Conservation (phyloP, 1,140 invertebrate genomes). For the Formica selysi region DNA sequence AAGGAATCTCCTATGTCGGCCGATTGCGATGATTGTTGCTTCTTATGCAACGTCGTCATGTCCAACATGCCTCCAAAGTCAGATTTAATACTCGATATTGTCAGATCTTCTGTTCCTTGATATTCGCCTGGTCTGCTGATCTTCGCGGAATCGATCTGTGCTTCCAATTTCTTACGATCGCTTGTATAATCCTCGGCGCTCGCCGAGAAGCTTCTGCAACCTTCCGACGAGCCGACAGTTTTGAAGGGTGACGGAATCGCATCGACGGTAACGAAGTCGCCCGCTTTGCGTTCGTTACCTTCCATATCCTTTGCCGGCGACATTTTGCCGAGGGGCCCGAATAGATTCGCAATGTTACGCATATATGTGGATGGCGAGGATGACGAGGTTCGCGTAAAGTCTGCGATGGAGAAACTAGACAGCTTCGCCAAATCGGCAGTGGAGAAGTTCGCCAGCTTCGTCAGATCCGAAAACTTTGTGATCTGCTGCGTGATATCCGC, state of each 20-base stretch:
- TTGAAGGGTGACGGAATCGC: conserved; percentile 76
- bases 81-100: conserved; percentile 79
- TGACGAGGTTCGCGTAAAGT: conserved; percentile 83
- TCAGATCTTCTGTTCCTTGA: conserved; percentile 80
- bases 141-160: conserved; percentile 72
- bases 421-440: conserved; percentile 83
- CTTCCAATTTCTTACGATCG: conserved; percentile 80
- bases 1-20: conserved; percentile 80
- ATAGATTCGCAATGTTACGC: conserved; percentile 84
- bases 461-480: conserved; percentile 79
- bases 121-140: conserved; percentile 76
- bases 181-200: conserved; percentile 77
- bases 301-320: conserved; percentile 74
- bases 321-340: conserved; percentile 81
- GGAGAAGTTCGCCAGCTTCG: conserved; percentile 80
- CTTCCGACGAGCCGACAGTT: conserved; percentile 71
- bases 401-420: conserved; percentile 82
- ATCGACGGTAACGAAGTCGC: conserved; percentile 78
- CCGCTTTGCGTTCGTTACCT: conserved; percentile 75
- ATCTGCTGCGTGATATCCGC: conserved; percentile 83
- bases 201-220: conserved; percentile 67
- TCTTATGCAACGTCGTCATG: conserved; percentile 80
- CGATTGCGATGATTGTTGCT: conserved; percentile 75
- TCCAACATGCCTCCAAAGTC: conserved; percentile 81
- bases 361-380: conserved; percentile 82